A percentile compares a stretch with the other conserved stretches of the same genome.
Conservation (phyloP, 2,113 vertebrate species). For the Peromyscus polionotus region DNA sequence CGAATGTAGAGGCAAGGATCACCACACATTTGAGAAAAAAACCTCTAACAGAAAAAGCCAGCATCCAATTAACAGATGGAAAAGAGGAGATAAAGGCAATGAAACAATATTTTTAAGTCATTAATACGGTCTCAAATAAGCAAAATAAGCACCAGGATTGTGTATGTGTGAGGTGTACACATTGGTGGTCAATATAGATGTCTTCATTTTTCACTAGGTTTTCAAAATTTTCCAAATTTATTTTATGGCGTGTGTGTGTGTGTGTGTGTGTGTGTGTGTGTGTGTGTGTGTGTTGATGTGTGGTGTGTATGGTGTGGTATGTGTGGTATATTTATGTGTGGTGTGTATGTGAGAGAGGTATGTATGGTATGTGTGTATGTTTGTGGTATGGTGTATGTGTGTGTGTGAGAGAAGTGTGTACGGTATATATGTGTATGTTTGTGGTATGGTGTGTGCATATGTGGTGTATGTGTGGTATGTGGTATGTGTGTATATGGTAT, state of each 20-base stretch:
- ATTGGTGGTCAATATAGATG: background rate
- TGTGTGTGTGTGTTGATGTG: too few relatives aligned
- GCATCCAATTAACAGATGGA: slow-evolving; percentile 9
- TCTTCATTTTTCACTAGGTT: background rate
- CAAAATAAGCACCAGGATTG: background rate
- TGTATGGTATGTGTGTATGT: background rate
- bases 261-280: background rate
- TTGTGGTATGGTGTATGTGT: background rate
- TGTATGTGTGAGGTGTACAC: background rate
- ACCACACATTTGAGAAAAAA: background rate
- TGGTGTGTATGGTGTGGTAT: background rate
- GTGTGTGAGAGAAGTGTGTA: background rate
- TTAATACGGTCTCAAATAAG: background rate
- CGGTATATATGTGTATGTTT: background rate
- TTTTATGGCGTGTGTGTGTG: background rate
- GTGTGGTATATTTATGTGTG: background rate
- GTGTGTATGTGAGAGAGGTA: background rate
- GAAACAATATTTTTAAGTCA: background rate
- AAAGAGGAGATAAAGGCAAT: slow-evolving; percentile 24
- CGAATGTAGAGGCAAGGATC: background rate
- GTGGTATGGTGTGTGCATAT: background rate
- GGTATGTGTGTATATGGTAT: background rate
- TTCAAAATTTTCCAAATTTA: background rate
- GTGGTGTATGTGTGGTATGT: background rate
- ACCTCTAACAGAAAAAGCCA: background rate